Base-by-base conservation (phyloP, 2,888 invertebrate genomes). In the Eupithecia inturbata region DNA sequence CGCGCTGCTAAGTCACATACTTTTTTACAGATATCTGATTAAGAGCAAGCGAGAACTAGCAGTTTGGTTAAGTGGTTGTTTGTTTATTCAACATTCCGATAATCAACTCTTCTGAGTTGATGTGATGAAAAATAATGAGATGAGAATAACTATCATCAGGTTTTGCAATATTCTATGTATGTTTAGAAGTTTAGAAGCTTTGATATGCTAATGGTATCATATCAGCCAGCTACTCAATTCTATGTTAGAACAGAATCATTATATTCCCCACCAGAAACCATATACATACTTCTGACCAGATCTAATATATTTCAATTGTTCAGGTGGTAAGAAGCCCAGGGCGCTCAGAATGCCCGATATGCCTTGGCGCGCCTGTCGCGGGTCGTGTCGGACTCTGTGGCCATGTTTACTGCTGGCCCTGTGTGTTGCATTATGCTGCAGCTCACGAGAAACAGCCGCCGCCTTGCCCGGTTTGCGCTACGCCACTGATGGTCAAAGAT, bases 361-460 rank as follows among this genome's bases (percentile, higher is more conserved):
- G 99, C 90, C 95, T 99, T 79, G 97, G 97, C 84, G 94, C 96
- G 49, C 98, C 99, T 5, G 95, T 96, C 70, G 98, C 98, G 71
- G 98, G 97, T 1, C 98, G 99, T 91, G 97, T 99, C 87, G 99
- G 98, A 0, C 96, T 97, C 62, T 99, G 99, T 89, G 99, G 99
- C 14, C 99, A 99, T 88, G 97, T 98, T 77, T 99, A 97, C 90
- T 99, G 99, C 91, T 99, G 98, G 98, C 96, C 98, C 0, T 99
- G 99, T 87, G 96, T 98, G 82, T 95, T 99, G 67, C 99, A 99
- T 90, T 99, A 99, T 88, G 95, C 98, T 62, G 96, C 97, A 0
- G 94, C 98, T 3, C 97, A 97, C 70, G 99, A 99, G 82, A 97
- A 97, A 86, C 93, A 96, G 33, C 97, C 97, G 95, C 94, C 94